Conservation (phyloP, 2,113 vertebrate genomes). For the Neolamprologus longior region DNA sequence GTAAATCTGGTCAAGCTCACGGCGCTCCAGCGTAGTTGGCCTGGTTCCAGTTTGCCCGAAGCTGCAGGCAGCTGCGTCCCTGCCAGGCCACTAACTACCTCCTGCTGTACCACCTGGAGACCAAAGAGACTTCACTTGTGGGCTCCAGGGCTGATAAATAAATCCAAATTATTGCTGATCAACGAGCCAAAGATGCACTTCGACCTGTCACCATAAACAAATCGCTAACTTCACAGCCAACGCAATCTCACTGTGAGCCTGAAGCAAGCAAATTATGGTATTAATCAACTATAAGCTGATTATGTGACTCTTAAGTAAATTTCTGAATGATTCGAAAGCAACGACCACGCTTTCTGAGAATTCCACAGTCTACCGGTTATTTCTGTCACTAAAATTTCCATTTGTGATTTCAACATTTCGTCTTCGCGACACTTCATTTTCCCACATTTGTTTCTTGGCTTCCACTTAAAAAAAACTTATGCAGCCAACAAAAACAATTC, state of each 20-base stretch:
- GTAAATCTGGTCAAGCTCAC: neutral
- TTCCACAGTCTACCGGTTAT: neutral
- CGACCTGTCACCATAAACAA: constrained; percentile 1
- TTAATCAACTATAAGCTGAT: neutral
- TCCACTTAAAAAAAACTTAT: neutral
- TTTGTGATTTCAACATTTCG: neutral
- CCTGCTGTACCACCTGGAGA: constrained; percentile 48
- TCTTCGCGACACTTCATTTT: neutral
- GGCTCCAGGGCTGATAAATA: neutral
- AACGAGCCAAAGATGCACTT: constrained; percentile 17
- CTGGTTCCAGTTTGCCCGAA: constrained; percentile 7
- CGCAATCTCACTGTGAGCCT: neutral
- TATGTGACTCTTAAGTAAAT: neutral
- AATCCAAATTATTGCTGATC: constrained; percentile 25
- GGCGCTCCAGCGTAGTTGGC: neutral
- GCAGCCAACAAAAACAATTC: neutral
- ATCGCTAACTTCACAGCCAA: neutral
- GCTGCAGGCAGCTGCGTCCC: constrained; percentile 16
- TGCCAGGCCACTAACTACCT: constrained; percentile 25
- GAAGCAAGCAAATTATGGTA: neutral
- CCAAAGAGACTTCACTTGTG: neutral
- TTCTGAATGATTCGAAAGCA: neutral
- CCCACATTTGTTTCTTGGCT: neutral
- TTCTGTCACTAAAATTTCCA: neutral
- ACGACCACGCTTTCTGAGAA: neutral